A percentile compares a stretch with the other conserved stretches of the same genome.
Conservation (phyloP, 2,113 vertebrate species). For the Grantiella picta region DNA sequence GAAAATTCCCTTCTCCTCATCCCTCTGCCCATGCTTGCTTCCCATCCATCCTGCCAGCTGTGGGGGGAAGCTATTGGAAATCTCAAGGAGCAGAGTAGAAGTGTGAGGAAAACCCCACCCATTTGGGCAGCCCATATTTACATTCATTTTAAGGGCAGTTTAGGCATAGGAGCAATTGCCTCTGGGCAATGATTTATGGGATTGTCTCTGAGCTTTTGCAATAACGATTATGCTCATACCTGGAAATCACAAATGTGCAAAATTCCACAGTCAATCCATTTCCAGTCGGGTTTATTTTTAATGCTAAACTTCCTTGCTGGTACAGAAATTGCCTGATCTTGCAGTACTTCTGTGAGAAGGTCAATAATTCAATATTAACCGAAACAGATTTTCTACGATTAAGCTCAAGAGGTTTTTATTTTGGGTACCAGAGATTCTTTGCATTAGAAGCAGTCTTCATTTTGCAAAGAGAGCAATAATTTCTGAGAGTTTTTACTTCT, state of each 20-base stretch:
- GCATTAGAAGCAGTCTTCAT: neutral
- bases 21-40: neutral
- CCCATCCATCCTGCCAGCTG: neutral
- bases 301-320: neutral
- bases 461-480: neutral
- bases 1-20: neutral
- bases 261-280: neutral
- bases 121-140: neutral
- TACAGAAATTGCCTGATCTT: neutral
- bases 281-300: neutral
- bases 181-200: neutral
- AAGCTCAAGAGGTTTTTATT: neutral
- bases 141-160: neutral
- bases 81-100: neutral
- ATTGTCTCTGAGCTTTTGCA: neutral
- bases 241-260: neutral
- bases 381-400: neutral
- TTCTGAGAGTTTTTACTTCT: neutral
- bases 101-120: neutral
- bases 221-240: neutral
- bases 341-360: neutral
- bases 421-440: neutral
- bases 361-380: constrained; percentile 33
- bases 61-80: neutral
- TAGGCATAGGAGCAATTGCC: neutral